Conservation (phyloP, 2,888 invertebrate genomes). For the Lochmaea crataegi region DNA sequence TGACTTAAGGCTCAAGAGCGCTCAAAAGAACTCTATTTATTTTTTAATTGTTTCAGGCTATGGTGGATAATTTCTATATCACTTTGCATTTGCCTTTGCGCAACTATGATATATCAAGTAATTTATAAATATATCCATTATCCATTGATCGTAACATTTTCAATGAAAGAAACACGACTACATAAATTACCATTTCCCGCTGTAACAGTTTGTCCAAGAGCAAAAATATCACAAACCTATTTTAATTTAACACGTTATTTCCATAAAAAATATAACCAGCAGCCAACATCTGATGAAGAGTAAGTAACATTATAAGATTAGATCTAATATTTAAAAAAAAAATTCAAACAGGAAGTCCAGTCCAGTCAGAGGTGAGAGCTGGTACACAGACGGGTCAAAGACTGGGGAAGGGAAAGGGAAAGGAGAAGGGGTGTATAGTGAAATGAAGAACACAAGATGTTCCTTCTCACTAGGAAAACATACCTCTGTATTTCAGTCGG, state of each 20-base stretch:
- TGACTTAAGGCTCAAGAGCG: too few species aligned
- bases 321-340: not conserved
- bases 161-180: constrained; percentile 76
- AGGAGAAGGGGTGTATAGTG: too few species aligned
- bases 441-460: too few species aligned
- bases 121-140: constrained; percentile 78
- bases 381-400: too few species aligned
- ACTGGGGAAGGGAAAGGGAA: too few species aligned
- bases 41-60: constrained; percentile 29
- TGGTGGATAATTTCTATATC: constrained; percentile 41
- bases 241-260: constrained; percentile 70
- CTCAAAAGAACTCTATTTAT: too few species aligned
- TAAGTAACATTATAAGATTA: constrained; percentile 32
- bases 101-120: constrained; percentile 70
- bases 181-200: constrained; percentile 69
- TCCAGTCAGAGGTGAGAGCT: too few species aligned
- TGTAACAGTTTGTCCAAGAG: constrained; percentile 72
- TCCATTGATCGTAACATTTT: constrained; percentile 80
- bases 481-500: too few species aligned
- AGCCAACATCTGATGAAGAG: constrained; percentile 36
- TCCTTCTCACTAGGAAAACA: too few species aligned
- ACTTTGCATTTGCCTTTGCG: constrained; percentile 33
- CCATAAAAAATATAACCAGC: constrained; percentile 32
- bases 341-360: too few species aligned
- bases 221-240: constrained; percentile 70